Evolutionary conservation across 2,888 invertebrate genomes (phyloP).

Genomic region (Prosopocoilus inquinatus): DNA sequence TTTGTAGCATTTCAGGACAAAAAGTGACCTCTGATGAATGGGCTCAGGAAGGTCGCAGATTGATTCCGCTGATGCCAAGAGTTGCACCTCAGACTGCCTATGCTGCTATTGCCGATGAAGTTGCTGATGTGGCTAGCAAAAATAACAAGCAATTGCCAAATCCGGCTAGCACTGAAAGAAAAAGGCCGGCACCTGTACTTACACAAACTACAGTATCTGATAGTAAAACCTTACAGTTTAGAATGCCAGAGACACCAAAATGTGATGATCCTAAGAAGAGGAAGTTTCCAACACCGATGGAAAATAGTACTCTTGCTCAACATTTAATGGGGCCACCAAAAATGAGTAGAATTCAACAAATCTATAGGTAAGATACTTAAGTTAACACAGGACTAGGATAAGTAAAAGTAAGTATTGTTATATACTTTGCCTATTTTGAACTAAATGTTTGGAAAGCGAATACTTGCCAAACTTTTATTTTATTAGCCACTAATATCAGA

Average conservation of each 20-base stretch:
- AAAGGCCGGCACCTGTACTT: conserved; percentile 34
- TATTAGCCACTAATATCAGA: too few relatives aligned
- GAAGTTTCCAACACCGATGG: conserved; percentile 39
- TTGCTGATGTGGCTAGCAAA: conserved; percentile 63
- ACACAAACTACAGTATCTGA: conserved; percentile 35
- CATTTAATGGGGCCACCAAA: conserved; percentile 46
- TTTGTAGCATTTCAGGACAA: conserved; percentile 61
- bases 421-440: not conserved
- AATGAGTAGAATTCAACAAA: conserved; percentile 47
- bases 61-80: conserved; percentile 79
- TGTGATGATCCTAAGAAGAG: conserved; percentile 45
- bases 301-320: conserved; percentile 44
- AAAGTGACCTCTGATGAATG: conserved; percentile 70
- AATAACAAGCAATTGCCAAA: conserved; percentile 61
- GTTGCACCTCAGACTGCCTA: conserved; percentile 83
- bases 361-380: conserved; percentile 40
- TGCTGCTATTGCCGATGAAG: conserved; percentile 78
- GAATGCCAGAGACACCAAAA: conserved; percentile 46
- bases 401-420: not conserved
- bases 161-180: conserved; percentile 52
- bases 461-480: too few relatives aligned
- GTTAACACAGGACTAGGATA: not conserved
- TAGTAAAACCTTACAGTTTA: conserved; percentile 37
- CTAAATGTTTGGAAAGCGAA: too few relatives aligned
- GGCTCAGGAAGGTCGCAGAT: conserved; percentile 83